phyloP scores from a whole-genome alignment of 2,113 vertebrate species.

The Tichodroma muraria region DNA sequence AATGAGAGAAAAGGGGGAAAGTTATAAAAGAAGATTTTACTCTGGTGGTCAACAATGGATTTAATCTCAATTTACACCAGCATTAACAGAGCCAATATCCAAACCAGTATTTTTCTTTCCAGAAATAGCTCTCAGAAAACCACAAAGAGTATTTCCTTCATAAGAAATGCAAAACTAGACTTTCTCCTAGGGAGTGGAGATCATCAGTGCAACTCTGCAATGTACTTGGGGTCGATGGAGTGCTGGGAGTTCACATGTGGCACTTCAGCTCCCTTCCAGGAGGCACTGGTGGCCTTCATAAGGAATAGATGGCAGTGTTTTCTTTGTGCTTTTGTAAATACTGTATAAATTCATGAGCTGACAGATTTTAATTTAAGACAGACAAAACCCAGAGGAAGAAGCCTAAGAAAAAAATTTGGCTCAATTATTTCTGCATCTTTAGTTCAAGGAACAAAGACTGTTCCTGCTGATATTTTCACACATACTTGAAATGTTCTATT shows the following conservation, averaged over 20 bases:
- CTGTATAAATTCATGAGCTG: not conserved
- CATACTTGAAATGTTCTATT: not conserved
- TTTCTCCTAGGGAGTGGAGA: not conserved
- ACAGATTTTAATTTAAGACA: not conserved
- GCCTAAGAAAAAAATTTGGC: not conserved
- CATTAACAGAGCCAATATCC: not conserved
- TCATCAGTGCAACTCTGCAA: not conserved
- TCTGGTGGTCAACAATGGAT: rapidly evolving
- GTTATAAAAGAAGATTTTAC: not conserved
- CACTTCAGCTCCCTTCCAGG: not conserved
- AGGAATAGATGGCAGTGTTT: not conserved
- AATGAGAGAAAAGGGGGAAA: not conserved
- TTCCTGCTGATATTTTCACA: not conserved
- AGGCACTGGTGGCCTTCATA: not conserved
- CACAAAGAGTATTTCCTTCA: not conserved
- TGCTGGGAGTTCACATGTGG: not conserved
- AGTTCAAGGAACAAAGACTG: not conserved
- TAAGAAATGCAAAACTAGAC: not conserved
- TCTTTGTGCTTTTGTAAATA: not conserved
- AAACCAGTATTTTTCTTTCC: not conserved
- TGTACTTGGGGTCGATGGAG: rapidly evolving
- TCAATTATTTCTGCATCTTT: not conserved
- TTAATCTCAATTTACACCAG: not conserved
- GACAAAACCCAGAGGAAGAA: not conserved
- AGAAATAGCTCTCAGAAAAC: not conserved